Evolutionary conservation across 2,113 vertebrate species (phyloP), one percentile per base, ranked within the genome.

Genomic region (Prunella fulvescens): DNA sequence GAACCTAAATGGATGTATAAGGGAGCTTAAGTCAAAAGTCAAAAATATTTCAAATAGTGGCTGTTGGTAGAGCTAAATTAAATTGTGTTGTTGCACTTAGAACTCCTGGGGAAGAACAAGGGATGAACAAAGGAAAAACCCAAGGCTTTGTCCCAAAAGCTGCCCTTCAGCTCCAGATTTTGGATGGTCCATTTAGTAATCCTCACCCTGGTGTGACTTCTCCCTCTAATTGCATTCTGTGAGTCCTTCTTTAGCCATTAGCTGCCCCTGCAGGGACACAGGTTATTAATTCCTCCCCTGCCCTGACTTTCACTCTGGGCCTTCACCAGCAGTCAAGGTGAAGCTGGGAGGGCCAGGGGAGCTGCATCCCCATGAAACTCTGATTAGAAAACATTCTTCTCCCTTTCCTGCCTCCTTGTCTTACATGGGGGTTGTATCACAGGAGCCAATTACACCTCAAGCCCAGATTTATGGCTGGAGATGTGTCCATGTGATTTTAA

Each of bases 281-380:
- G 93, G 65, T 92, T 89, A 86, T 95, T 94, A 97, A 93, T 92
- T 92, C 84, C 73, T 87, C 31, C 65, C 65, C 66, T 87, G 77
- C 80, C 65, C 73, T 92, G 91, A 71, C 89, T 84, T 94, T 83
- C 77, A 58, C 77, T 90, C 76, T 0, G 1, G 50, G 56, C 72
- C 67, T 58, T 74, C 82, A 4, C 25, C 0, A 0, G 18, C 0
- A 2, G 48, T 39, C 81, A 92, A 89, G 91, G 91, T 96, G 96
- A 97, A 72, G 91, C 82, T 10, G 57, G 51, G 44, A 72, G 70
- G 60, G 79, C 81, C 77, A 56, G 35, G 2, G 2, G 56, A 83
- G 88, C 72, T 86, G 64, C 58, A 1, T 44, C 58, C 80, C 64
- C 12, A 0, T 18, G 35, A 56, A 88, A 83, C 51, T 48, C 79